Base-by-base conservation (phyloP, 2,888 invertebrate species). In the Muscina levida region DNA sequence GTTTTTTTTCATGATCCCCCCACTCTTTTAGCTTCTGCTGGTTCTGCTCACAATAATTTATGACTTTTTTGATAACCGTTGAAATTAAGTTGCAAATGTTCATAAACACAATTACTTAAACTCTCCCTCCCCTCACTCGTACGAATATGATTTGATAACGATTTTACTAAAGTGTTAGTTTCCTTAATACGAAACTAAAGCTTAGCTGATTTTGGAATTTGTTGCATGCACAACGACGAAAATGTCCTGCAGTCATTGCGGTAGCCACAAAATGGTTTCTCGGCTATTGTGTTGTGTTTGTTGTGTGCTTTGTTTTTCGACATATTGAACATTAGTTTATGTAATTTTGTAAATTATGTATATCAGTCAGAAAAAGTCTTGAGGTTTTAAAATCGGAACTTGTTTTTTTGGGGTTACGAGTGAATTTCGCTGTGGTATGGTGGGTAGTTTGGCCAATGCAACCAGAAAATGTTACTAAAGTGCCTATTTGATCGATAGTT, bases 281-380 rank as follows among this genome's bases (percentile, higher is more conserved):
- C 5, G 56, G 13, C 26, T 56, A 2, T 19, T 37, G 42, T 74
- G 57, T 57, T 57, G 6, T 24, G n/a, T 56, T 75, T n/a, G n/a
- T n/a, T n/a, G n/a, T n/a, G n/a, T n/a, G n/a, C n/a, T n/a, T n/a
- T n/a, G n/a, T n/a, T n/a, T n/a, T n/a, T n/a, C 66, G 53, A 79
- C 24, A 70, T 71, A 10, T 62, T 68, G 71, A 79, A 79, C 51
- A 51, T 73, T 59, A 74, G 73, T 74, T 77, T 59, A 77, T 80
- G 71, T 80, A 77, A 80, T 80, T 80, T 77, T 53, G 42, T n/a
- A 77, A 77, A 80, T 73, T 73, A 77, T 73, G 65, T 73, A 37
- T 57, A 77, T 65, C 72, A n/a, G n/a, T n/a, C n/a, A n/a, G n/a
- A n/a, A n/a, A n/a, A n/a, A n/a, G n/a, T n/a, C 37, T 46, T 26